Percentiles rank a stretch among this genome's conserved stretches.
Conservation (phyloP, 1,140 invertebrate genomes). For the Drosophila suzukii region DNA sequence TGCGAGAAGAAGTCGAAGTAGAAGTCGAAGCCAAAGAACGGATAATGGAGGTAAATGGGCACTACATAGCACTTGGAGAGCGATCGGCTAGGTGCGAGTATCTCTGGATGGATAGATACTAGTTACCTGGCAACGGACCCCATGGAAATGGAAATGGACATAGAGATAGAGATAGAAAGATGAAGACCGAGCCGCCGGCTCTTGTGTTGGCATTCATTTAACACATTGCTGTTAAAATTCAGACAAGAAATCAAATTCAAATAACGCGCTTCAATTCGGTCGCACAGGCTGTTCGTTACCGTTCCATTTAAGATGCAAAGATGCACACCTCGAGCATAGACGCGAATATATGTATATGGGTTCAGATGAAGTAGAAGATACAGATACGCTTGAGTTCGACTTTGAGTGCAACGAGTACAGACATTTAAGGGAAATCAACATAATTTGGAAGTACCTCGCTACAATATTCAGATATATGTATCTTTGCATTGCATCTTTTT, state of each 20-base stretch:
- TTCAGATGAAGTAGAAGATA: background rate
- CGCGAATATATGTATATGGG: constrained; percentile 5
- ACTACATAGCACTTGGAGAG: constrained; percentile 65
- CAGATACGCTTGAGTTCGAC: constrained; percentile 6
- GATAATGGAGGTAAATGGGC: constrained; percentile 18
- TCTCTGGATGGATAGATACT: constrained; percentile 29
- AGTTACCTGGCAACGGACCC: constrained; percentile 58
- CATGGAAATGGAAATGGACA: constrained; percentile 16
- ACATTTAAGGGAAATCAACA: no score
- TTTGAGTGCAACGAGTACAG: background rate
- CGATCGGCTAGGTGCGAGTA: constrained; percentile 27
- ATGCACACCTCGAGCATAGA: constrained; percentile 30
- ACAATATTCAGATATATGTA: no score
- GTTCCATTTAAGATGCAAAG: constrained; percentile 41
- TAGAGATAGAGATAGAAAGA: constrained; percentile 3
- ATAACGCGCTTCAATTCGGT: constrained; percentile 79
- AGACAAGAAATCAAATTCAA: constrained; percentile 82
- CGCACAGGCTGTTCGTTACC: constrained; percentile 16
- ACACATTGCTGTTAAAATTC: constrained; percentile 81
- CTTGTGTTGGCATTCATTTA: constrained; percentile 79
- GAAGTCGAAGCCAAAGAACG: background rate
- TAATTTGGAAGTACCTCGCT: no score
- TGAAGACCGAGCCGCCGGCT: constrained; percentile 37
- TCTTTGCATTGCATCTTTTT: no score
- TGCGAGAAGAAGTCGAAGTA: background rate